Evolutionary conservation across 2,797 vertebrate species (phyloP), one percentile per base, ranked within the genome.

Genomic region (Urophycis tenuis): DNA sequence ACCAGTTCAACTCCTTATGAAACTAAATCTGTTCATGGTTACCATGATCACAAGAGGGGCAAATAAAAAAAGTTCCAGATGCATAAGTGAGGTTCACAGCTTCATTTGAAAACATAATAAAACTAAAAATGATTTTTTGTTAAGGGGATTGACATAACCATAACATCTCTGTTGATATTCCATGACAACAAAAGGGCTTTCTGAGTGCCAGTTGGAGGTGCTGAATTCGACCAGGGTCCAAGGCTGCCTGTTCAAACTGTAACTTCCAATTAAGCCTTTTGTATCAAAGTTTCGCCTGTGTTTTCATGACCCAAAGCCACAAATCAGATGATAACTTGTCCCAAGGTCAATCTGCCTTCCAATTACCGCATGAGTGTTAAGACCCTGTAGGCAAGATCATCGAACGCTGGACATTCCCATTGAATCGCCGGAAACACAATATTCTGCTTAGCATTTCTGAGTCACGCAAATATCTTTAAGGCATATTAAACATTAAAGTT

Each of bases 121-220:
- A 60, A 60, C 53, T 17, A 12, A 60, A 60, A 60, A 60, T 5
- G 22, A 25, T n/a, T 60, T 82, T 89, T 78, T 90, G 87, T 87
- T 85, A 83, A 84, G 77, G 77, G 76, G 75, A 85, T 84, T 33
- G 19, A 85, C 85, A 80, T 77, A 85, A 74, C 83, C 83, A 84
- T 86, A 87, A 88, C 84, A 86, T 88, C 86, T 86, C 85, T 89
- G 90, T 89, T 89, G 87, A 91, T 89, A 82, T 90, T 91, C 89
- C 88, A 88, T 89, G 86, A 89, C 88, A 91, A 90, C 90, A 85
- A 81, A 86, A 86, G 86, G 78, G 83, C 83, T 85, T 89, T 89
- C 82, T 89, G 89, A 85, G 85, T 90, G 88, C 85, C 89, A 90
- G 88, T 87, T 90, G 83, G 84, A 90, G 89, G 85, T 85, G 83